Base-by-base conservation (phyloP, 2,888 invertebrate genomes). In the Drosophila quasianomalipes region DNA sequence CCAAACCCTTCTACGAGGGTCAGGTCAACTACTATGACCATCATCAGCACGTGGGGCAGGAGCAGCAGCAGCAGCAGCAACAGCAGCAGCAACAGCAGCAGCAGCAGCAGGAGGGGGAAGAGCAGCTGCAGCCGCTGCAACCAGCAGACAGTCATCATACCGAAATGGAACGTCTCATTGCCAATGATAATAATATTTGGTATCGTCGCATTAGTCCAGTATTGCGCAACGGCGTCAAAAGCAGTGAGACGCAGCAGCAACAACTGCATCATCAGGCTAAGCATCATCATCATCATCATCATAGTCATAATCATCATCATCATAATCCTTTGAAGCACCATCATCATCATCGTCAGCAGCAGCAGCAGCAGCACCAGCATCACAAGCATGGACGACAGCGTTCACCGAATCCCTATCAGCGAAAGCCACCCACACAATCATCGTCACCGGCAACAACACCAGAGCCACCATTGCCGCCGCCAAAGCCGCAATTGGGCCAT, bases 11-110 rank as follows among this genome's bases (percentile, higher is more conserved):
- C 70, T 93, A 93, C 59, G 92, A 93, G 75, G 93, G 93, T 0
- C 92, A 92, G 66, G 89, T 93, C 19, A 92, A 91, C 81, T 93
- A 93, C 76, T 93, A 83, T 37, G 79, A 89, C 31, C 88, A 92
- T 59, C 91, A 88, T 12, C 72, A 82, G 39, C 47, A 47, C 2
- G 7, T 26, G 26, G 47, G 26, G 4, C 47, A 47, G 22, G 22
- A 47, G 7, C 53, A 74, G 28, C 60, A 62, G 33, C 68, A 63
- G 7, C 51, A 74, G n/a, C 66, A 68, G 14, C 54, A n/a, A n/a
- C 59, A 63, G 7, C 51, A 22, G 22, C 22, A 22, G 1, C 22
- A 22, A 4, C 47, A 47, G 22, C 14, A 47, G 7, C 53, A 74
- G 14, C 54, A 74, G 28, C 66, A 69, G 9, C 52, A 16, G 26